phyloP scores from a whole-genome alignment of 2,797 vertebrate species.

The Lithobates sylvaticus region DNA sequence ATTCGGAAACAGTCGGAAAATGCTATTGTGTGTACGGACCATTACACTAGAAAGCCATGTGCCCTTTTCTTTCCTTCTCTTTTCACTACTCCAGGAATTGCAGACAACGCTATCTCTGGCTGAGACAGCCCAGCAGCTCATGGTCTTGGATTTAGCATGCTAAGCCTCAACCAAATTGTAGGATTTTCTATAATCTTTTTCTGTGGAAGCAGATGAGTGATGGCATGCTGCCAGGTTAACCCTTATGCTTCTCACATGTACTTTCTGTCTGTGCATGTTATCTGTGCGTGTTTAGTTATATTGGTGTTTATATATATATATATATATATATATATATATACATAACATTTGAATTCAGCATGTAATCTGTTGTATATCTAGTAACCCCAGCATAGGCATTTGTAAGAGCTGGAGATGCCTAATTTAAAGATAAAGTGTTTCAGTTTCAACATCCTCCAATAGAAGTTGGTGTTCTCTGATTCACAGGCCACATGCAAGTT shows the following conservation, averaged over 20 bases:
- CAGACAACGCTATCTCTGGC: constrained; percentile 23
- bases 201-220: constrained; percentile 46
- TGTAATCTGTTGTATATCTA: no score
- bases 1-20: no score
- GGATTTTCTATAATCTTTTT: constrained; percentile 60
- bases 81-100: constrained; percentile 10
- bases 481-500: no score
- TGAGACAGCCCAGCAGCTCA: constrained; percentile 34
- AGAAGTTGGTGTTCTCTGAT: no score
- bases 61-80: constrained; percentile 6
- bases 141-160: constrained; percentile 40
- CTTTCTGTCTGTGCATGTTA: background rate
- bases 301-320: no score
- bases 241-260: background rate
- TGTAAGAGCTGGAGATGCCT: no score
- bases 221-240: constrained; percentile 28
- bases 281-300: background rate
- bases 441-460: no score
- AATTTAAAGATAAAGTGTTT: no score
- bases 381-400: no score
- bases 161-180: constrained; percentile 56
- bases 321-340: no score
- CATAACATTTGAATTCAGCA: no score
- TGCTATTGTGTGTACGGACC: no score
- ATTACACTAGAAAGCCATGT: background rate